Evolutionary conservation across 2,113 vertebrate genomes (phyloP).

Genomic region (Oncorhynchus clarkii): DNA sequence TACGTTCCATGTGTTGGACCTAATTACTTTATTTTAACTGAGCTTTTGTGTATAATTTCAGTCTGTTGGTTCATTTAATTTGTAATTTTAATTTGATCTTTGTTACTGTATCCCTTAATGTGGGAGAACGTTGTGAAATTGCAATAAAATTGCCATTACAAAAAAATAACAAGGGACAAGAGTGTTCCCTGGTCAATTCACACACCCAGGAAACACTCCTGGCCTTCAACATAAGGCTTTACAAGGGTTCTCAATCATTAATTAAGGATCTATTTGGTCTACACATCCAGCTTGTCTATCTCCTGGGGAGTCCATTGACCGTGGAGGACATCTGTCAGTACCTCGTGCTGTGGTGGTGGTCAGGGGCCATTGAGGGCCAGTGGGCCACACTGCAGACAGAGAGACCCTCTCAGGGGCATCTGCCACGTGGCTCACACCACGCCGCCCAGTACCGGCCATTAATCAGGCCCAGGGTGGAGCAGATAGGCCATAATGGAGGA

Average conservation of each 20-base stretch:
- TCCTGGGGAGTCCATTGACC: not conserved
- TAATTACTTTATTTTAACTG: no score
- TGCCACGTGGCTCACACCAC: constrained; percentile 24
- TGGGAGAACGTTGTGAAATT: no score
- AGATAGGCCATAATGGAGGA: constrained; percentile 57
- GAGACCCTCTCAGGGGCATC: constrained; percentile 4
- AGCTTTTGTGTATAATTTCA: not conserved
- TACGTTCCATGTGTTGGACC: no score
- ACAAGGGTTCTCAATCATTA: no score
- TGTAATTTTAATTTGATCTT: constrained; percentile 50
- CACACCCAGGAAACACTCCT: no score
- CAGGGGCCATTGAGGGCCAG: not conserved
- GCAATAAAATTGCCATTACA: no score
- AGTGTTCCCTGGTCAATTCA: no score
- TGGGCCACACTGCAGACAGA: constrained; percentile 14
- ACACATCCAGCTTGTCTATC: no score
- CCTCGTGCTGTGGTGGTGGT: not conserved
- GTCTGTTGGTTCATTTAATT: constrained; percentile 33
- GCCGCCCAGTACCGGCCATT: constrained; percentile 37
- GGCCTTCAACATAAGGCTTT: no score
- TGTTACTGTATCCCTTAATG: not conserved
- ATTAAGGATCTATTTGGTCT: no score
- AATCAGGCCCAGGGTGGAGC: constrained; percentile 58
- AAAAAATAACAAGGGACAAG: no score
- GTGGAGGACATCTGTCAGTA: not conserved